Evolutionary conservation across 2,113 vertebrate species (phyloP).

Genomic region (Caloenas nicobarica): DNA sequence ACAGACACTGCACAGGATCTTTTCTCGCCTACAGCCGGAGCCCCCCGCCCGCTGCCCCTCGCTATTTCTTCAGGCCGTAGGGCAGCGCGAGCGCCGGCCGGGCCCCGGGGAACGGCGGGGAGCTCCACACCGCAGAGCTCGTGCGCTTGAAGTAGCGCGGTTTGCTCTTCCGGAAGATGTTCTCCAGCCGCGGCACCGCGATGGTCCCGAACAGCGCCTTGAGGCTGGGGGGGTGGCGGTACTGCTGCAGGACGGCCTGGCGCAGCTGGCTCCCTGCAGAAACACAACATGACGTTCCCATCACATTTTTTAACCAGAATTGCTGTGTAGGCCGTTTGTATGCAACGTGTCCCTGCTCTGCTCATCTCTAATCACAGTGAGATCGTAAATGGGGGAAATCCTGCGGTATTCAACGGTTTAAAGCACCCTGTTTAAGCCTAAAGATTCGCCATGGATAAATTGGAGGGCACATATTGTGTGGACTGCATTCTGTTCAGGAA

Average conservation of each 20-base stretch:
- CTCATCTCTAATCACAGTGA: background rate
- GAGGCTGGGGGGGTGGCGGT: slow-evolving; percentile 82
- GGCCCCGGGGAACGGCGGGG: slow-evolving; percentile 73
- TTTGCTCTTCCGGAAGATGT: slow-evolving; percentile 90
- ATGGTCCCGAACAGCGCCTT: slow-evolving; percentile 78
- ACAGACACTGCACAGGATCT: background rate
- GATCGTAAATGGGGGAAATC: background rate
- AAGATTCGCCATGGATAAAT: background rate
- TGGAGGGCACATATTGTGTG: accelerated
- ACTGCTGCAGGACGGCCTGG: slow-evolving; percentile 83
- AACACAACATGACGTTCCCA: background rate
- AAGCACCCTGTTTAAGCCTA: background rate
- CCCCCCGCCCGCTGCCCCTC: background rate
- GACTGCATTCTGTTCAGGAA: background rate
- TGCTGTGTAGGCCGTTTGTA: background rate
- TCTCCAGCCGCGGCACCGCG: slow-evolving; percentile 81
- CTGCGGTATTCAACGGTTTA: too few species aligned
- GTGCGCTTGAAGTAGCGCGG: slow-evolving; percentile 92
- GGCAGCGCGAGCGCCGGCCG: background rate
- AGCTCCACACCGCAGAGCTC: slow-evolving; percentile 92
- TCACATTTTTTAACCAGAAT: background rate
- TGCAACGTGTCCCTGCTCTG: accelerated
- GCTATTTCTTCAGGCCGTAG: slow-evolving; percentile 58
- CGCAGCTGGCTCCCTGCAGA: slow-evolving; percentile 79
- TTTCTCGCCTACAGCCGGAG: background rate